Evolutionary conservation across 2,888 invertebrate species (phyloP).

Genomic region (Patella pellucida): DNA sequence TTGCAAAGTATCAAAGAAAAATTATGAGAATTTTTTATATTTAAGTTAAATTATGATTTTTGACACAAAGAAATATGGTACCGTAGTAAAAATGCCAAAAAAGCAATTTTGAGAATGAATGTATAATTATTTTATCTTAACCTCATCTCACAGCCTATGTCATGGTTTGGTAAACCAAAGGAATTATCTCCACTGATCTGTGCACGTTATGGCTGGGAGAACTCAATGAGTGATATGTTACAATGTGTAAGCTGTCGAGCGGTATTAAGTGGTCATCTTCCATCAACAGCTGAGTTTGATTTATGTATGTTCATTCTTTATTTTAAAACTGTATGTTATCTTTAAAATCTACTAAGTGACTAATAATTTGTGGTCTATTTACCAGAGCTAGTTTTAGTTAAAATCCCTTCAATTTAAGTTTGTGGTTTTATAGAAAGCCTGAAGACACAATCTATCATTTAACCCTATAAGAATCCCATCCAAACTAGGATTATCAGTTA

Average conservation of each 20-base stretch:
- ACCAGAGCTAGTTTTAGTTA: neutral
- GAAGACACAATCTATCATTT: no score
- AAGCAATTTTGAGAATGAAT: no score
- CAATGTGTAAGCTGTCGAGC: constrained; percentile 61
- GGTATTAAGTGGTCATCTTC: constrained; percentile 54
- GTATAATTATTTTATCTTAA: neutral
- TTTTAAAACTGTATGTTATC: neutral
- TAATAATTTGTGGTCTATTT: neutral
- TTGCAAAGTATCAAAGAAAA: no score
- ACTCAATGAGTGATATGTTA: constrained; percentile 59
- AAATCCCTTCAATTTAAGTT: neutral
- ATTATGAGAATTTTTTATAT: no score
- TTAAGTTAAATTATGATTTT: no score
- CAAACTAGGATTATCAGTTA: no score
- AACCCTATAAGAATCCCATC: no score
- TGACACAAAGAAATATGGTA: no score
- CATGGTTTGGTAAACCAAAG: constrained; percentile 65
- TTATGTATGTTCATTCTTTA: constrained; percentile 48
- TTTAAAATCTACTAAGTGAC: neutral
- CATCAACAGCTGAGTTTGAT: constrained; percentile 40
- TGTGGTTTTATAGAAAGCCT: no score
- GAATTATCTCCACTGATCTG: constrained; percentile 62
- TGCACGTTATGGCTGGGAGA: constrained; percentile 68
- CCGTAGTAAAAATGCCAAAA: no score
- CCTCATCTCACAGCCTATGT: constrained; percentile 38